Evolutionary conservation across 1,140 invertebrate genomes (phyloP).

Genomic region (Hesperophylax magnus): DNA sequence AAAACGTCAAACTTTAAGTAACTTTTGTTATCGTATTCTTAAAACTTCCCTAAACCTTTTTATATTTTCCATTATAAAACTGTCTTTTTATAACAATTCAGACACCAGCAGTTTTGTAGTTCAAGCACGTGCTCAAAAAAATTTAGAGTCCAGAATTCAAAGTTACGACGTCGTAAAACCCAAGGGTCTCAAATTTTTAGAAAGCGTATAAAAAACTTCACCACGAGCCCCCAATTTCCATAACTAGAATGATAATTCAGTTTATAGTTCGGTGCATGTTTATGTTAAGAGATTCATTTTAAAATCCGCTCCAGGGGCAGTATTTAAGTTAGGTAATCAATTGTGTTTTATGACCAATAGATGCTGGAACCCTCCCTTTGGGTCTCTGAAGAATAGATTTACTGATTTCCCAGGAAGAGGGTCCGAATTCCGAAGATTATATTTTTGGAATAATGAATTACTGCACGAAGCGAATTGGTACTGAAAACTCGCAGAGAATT

Average conservation of each 20-base stretch:
- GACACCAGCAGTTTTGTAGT: no score
- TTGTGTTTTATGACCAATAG: conserved; percentile 15
- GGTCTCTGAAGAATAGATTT: no score
- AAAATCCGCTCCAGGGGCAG: background rate
- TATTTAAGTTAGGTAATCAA: conserved; percentile 9
- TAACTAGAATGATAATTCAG: background rate
- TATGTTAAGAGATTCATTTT: background rate
- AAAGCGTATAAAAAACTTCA: background rate
- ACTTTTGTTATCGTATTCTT: no score
- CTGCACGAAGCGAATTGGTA: conserved; percentile 7
- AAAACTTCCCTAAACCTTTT: no score
- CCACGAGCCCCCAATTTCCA: background rate
- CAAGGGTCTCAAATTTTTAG: background rate
- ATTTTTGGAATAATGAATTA: conserved; percentile 13
- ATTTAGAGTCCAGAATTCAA: background rate
- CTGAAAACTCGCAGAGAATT: background rate
- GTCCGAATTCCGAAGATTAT: no score
- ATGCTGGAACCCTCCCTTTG: background rate
- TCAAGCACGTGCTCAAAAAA: no score
- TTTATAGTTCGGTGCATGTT: background rate
- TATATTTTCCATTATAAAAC: no score
- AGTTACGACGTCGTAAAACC: background rate
- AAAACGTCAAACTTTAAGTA: no score
- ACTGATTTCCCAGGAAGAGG: background rate
- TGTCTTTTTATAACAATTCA: no score